Conservation (phyloP, 2,113 vertebrate genomes). For the Anolis carolinensis region DNA sequence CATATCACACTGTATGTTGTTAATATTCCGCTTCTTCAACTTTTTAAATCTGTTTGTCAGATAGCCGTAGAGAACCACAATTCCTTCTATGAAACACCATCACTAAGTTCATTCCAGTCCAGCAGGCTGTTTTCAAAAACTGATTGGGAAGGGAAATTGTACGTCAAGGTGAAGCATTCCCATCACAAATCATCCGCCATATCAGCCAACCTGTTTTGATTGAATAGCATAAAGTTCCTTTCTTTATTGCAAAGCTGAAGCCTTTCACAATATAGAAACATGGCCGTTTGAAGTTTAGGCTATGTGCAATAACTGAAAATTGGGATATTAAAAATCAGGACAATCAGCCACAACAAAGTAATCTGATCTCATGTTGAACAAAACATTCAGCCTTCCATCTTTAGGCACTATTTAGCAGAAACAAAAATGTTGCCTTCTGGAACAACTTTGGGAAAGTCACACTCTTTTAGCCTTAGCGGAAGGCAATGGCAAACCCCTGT, state of each 20-base stretch:
- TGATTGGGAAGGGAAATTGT: constrained; percentile 52
- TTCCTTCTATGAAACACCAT: constrained; percentile 40
- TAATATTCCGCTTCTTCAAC: too few relatives aligned
- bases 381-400: too few relatives aligned
- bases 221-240: constrained; percentile 54
- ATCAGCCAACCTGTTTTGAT: constrained; percentile 46
- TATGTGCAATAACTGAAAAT: background rate
- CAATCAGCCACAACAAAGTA: background rate
- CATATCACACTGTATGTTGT: too few relatives aligned
- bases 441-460: too few relatives aligned
- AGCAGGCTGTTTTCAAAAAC: constrained; percentile 33
- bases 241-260: constrained; percentile 34
- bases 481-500: too few relatives aligned
- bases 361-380: too few relatives aligned
- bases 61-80: background rate
- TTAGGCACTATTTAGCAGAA: too few relatives aligned
- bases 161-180: constrained; percentile 54
- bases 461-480: too few relatives aligned
- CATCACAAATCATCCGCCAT: constrained; percentile 46
- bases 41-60: too few relatives aligned
- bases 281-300: background rate
- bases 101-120: constrained; percentile 16
- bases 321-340: background rate
- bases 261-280: constrained; percentile 19
- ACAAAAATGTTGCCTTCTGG: too few relatives aligned